Conservation (phyloP, 2,888 invertebrate species). For the Leptinotarsa peninsularis region DNA sequence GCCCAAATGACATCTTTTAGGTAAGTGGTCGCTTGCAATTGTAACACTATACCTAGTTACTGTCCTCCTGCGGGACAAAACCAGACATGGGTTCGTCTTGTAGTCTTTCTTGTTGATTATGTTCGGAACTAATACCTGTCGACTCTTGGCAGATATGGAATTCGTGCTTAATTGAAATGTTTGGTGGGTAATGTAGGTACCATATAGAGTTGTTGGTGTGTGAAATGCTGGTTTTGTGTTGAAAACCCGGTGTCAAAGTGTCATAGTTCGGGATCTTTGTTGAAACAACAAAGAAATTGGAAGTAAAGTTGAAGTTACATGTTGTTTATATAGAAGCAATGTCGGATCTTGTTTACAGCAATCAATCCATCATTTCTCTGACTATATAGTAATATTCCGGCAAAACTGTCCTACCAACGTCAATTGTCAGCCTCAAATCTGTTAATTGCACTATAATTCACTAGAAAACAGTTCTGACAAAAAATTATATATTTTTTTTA, state of each 20-base stretch:
- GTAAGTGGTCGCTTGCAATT: constrained; percentile 50
- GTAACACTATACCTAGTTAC: constrained; percentile 58
- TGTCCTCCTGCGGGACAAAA: constrained; percentile 46
- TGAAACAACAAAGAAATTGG: background rate
- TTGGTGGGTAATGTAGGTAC: constrained; percentile 31
- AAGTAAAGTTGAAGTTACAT: background rate
- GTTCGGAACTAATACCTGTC: constrained; percentile 63
- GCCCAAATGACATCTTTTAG: constrained; percentile 41
- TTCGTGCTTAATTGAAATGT: constrained; percentile 44
- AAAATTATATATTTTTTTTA: too few species aligned
- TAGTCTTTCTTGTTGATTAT: constrained; percentile 58
- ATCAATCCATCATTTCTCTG: background rate
- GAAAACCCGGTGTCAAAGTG: constrained; percentile 19
- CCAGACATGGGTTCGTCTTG: constrained; percentile 59
- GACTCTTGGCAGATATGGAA: constrained; percentile 52
- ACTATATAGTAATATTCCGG: too few species aligned
- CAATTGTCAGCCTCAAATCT: too few species aligned
- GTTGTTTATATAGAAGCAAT: background rate
- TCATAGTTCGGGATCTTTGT: constrained; percentile 18
- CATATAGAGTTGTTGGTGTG: constrained; percentile 35
- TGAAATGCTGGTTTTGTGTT: constrained; percentile 28
- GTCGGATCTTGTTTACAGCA: background rate
- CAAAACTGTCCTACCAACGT: too few species aligned
- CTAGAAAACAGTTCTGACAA: too few species aligned
- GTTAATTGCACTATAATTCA: too few species aligned